A percentile compares a stretch with the other conserved stretches of the same genome.
phyloP scores from a whole-genome alignment of 2,797 vertebrate species.

The Xenopus petersii region DNA sequence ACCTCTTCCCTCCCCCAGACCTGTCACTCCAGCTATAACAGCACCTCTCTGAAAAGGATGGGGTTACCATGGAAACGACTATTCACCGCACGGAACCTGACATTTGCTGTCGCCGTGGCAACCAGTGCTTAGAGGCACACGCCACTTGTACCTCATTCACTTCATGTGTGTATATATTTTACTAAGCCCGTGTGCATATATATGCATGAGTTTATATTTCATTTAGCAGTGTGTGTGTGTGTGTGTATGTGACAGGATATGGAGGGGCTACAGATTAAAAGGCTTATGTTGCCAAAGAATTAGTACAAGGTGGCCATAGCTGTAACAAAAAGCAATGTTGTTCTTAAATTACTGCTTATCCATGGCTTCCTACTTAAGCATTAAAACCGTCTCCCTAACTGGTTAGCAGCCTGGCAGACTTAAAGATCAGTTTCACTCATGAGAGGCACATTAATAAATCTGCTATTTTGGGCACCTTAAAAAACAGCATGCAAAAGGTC shows the following conservation, averaged over 20 bases:
- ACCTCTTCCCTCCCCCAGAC: conserved; percentile 51
- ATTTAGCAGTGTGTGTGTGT: not conserved
- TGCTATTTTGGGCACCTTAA: not conserved
- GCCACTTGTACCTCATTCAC: conserved; percentile 49
- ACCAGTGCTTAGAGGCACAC: conserved; percentile 68
- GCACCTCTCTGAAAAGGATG: conserved; percentile 68
- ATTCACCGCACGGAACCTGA: conserved; percentile 73
- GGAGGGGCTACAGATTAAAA: not conserved
- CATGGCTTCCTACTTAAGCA: too few species aligned
- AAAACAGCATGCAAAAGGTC: not conserved
- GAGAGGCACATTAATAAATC: not conserved
- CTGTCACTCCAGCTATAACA: conserved; percentile 43
- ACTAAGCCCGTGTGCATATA: not conserved
- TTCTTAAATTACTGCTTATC: too few species aligned
- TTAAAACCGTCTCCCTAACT: not conserved
- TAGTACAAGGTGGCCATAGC: too few species aligned
- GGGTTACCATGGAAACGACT: conserved; percentile 69
- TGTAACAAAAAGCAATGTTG: too few species aligned
- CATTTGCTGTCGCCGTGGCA: conserved; percentile 72
- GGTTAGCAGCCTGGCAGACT: not conserved
- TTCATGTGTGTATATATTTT: conserved; percentile 19
- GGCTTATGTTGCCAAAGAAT: too few species aligned
- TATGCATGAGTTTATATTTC: not conserved
- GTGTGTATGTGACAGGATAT: not conserved
- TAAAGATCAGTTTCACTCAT: not conserved